Evolutionary conservation across 1,140 invertebrate genomes (phyloP).

Genomic region (Dendrolimus punctatus): DNA sequence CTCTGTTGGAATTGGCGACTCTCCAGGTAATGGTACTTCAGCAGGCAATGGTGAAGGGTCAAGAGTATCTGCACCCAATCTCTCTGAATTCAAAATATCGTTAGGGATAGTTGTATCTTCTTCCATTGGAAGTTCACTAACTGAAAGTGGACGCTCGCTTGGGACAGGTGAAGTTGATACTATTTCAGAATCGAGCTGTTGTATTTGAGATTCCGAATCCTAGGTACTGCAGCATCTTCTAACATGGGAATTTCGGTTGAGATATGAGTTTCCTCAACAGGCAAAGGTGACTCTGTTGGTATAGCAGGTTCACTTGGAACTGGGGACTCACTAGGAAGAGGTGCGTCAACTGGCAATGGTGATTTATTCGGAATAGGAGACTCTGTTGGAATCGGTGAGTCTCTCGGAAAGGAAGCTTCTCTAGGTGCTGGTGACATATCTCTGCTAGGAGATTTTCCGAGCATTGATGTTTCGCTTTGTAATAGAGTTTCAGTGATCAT

Average conservation of each 20-base stretch:
- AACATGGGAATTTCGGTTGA: neutral
- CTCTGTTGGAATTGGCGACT: conserved; percentile 22
- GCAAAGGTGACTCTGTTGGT: conserved; percentile 11
- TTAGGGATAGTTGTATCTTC: too few relatives aligned
- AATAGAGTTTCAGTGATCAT: too few relatives aligned
- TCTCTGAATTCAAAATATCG: too few relatives aligned
- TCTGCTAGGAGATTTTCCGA: too few relatives aligned
- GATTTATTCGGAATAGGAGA: conserved; percentile 11
- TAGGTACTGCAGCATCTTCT: too few relatives aligned
- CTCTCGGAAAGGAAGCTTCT: conserved; percentile 6
- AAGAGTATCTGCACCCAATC: neutral
- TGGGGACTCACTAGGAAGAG: conserved; percentile 9
- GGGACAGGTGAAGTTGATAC: neutral
- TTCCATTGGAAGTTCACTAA: too few relatives aligned
- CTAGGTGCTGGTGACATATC: conserved; percentile 5
- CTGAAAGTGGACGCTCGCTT: neutral
- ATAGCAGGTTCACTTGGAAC: conserved; percentile 12
- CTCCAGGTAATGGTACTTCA: conserved; percentile 19
- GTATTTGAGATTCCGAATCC: too few relatives aligned
- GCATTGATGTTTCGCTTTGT: too few relatives aligned
- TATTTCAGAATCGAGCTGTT: too few relatives aligned
- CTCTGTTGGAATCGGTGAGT: conserved; percentile 10
- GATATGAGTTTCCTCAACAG: conserved; percentile 4
- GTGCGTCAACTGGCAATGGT: conserved; percentile 13
- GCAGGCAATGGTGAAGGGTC: conserved; percentile 12